phyloP scores from a whole-genome alignment of 2,113 vertebrate genomes.

The Perca fluviatilis region DNA sequence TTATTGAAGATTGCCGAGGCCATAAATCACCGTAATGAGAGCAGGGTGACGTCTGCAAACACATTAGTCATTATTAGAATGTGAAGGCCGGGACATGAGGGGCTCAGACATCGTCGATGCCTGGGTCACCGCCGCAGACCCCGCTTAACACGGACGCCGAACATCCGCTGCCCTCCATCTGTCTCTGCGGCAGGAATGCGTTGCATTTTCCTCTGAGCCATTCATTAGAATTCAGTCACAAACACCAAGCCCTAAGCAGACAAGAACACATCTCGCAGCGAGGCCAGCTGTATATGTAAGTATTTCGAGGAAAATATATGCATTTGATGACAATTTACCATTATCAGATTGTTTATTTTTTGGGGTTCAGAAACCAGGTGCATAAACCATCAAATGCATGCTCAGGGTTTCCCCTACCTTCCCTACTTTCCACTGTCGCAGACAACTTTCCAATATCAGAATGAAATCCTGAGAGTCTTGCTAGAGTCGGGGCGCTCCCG shows the following conservation, averaged over 20 bases:
- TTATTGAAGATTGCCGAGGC: constrained; percentile 78
- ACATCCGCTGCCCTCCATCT: constrained; percentile 12
- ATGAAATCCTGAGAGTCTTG: too few relatives aligned
- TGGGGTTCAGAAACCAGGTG: constrained; percentile 1
- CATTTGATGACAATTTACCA: neutral
- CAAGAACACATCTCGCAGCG: neutral
- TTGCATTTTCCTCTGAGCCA: neutral
- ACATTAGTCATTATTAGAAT: constrained; percentile 75
- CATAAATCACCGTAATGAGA: constrained; percentile 88
- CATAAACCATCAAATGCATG: neutral
- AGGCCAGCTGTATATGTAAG: neutral
- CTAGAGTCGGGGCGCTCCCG: too few relatives aligned
- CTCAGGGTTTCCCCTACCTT: too few relatives aligned
- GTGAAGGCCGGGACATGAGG: constrained; percentile 51
- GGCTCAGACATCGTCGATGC: constrained; percentile 30
- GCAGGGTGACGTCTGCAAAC: constrained; percentile 70
- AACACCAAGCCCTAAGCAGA: neutral
- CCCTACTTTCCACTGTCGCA: too few relatives aligned
- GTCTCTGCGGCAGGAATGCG: constrained; percentile 3
- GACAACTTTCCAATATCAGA: too few relatives aligned
- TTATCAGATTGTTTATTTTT: neutral
- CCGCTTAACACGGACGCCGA: constrained; percentile 28
- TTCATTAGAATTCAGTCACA: constrained; percentile 18
- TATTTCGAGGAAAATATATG: neutral
- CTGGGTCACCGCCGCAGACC: constrained; percentile 14